A percentile compares a stretch with the other conserved stretches of the same genome.
Conservation (phyloP, 2,888 invertebrate species). For the Orthosia cruda region DNA sequence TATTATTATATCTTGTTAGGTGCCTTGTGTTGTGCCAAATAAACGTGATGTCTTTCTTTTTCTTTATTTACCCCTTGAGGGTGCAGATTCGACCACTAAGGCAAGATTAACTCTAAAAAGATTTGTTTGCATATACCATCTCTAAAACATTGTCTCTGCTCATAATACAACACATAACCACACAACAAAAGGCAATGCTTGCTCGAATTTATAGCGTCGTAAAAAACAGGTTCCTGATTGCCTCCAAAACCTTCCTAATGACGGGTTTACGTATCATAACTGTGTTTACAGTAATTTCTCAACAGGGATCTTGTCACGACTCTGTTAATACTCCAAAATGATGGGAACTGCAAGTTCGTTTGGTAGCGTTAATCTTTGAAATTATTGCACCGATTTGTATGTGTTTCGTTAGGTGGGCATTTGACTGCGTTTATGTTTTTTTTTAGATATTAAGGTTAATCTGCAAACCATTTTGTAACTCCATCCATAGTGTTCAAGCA, state of each 20-base stretch:
- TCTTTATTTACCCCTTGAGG: too few species aligned
- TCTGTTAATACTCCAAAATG: slow-evolving; percentile 68
- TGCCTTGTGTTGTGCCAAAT: too few species aligned
- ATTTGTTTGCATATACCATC: not conserved
- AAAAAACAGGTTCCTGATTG: slow-evolving; percentile 76
- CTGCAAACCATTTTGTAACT: not conserved
- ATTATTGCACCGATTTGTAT: slow-evolving; percentile 67
- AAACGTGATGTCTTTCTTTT: too few species aligned
- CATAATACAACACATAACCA: slow-evolving; percentile 7
- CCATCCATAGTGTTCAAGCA: too few species aligned
- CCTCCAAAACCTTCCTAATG: slow-evolving; percentile 70
- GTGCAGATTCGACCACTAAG: too few species aligned
- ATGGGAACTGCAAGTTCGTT: slow-evolving; percentile 66
- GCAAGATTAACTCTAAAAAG: too few species aligned
- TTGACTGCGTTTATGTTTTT: slow-evolving; percentile 28
- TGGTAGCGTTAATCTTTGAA: slow-evolving; percentile 63
- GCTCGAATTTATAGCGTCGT: slow-evolving; percentile 61
- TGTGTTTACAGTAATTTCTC: slow-evolving; percentile 70
- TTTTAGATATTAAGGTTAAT: not conserved
- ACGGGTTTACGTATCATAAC: slow-evolving; percentile 67
- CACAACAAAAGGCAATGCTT: slow-evolving; percentile 27
- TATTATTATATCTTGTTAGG: too few species aligned
- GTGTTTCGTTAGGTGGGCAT: slow-evolving; percentile 35
- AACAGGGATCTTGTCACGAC: slow-evolving; percentile 71
- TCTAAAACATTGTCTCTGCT: slow-evolving; percentile 17